phyloP scores from a whole-genome alignment of 2,113 vertebrate species.

The Stegastes partitus region DNA sequence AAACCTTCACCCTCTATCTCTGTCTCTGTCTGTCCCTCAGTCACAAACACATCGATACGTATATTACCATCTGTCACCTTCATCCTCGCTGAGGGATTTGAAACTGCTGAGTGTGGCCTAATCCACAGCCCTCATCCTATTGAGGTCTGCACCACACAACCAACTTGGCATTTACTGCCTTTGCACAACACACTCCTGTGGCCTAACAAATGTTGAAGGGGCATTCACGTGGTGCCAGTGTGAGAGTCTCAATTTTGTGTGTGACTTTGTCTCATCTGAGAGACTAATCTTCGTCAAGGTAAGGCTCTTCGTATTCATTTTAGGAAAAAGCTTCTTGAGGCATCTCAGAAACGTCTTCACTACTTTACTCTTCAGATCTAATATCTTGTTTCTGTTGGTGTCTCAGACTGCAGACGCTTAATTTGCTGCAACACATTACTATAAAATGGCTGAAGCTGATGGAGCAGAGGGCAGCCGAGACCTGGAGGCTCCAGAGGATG shows the following conservation, averaged over 20 bases:
- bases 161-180: slow-evolving; percentile 35
- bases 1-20: neutral
- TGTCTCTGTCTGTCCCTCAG: slow-evolving; percentile 9
- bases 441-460: slow-evolving; percentile 71
- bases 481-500: slow-evolving; percentile 61
- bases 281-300: slow-evolving; percentile 51
- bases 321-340: neutral
- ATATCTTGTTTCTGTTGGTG: neutral
- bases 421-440: slow-evolving; percentile 11
- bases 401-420: neutral
- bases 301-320: slow-evolving; percentile 22
- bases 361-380: neutral
- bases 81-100: slow-evolving; percentile 76
- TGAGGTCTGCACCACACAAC: slow-evolving; percentile 49
- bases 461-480: slow-evolving; percentile 48
- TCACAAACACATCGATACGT: slow-evolving; percentile 20
- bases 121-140: slow-evolving; percentile 77
- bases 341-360: neutral
- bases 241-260: slow-evolving; percentile 3
- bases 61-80: slow-evolving; percentile 80
- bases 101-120: slow-evolving; percentile 81
- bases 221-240: slow-evolving; percentile 12
- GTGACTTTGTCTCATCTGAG: neutral
- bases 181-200: neutral
- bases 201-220: neutral